Evolutionary conservation across 1,140 invertebrate species (phyloP), one percentile per base, ranked within the genome.

Genomic region (Homarus americanus): DNA sequence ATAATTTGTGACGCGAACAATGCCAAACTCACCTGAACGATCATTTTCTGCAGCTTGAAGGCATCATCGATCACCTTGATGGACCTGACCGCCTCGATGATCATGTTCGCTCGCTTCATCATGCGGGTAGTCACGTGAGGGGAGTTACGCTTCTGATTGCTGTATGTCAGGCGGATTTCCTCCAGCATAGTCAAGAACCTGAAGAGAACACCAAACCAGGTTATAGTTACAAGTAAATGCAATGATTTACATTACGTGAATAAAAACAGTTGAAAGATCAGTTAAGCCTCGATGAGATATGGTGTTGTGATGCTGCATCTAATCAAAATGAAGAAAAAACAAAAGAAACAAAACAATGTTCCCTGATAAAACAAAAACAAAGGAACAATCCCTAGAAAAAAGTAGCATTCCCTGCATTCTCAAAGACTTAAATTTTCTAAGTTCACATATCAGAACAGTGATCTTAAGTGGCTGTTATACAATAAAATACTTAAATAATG

Each of bases 11-110:
- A 58, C 20, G 20, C 53, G 17, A 24, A 4, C 53, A 85, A 44
- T 20, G 28, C 32, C 36, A 17, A 10, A 90, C 88, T 84, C 20
- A 92, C 92, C 80, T 91, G 69, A 20, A 87, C 66, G 75, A 91
- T 93, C 93, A 95, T 94, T 92, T 95, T 96, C 90, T 95, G 94
- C 28, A 96, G 92, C 92, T 95, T 95, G 49, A 94, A 93, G 32
- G 94, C 93, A 92, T 96, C 95, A 76, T 95, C 94, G 83, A 96
- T 95, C 12, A 96, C 94, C 93, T 95, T 95, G 36, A 95, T 93
- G 89, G 95, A 93, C 73, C 95, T 95, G 1, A 97, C 94, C 41
- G 94, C 93, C 88, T 96, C 94, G 40, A 96, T 94, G 82, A 97
- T 96, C 69, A 96, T 94, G 93, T 96, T 96, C 12, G 95, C 95